These are phyloP conservation scores for Heliconius hewitsoni DNA, from an alignment of 1,140 invertebrate species.

Conservation along the genomic window DNA sequence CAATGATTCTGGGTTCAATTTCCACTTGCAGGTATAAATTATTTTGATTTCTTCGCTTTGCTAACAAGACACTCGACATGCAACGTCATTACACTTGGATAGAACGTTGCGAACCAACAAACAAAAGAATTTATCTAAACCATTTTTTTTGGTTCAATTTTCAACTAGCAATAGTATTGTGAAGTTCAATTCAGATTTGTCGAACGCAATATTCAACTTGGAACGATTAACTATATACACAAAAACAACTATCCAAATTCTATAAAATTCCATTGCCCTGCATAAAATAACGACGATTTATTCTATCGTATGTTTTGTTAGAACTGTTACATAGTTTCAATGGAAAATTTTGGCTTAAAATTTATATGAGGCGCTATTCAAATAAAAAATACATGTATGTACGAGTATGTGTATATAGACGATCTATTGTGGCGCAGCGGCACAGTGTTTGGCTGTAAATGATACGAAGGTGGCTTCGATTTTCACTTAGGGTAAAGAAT, in stretches of 20 bases:
- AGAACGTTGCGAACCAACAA: neutral
- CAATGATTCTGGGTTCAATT: neutral
- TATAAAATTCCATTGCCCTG: slow-evolving; percentile 10
- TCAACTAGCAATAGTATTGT: slow-evolving; percentile 4
- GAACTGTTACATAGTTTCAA: neutral
- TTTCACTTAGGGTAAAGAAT: too few species aligned
- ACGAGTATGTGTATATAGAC: neutral
- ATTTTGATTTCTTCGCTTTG: neutral
- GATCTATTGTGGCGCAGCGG: too few species aligned
- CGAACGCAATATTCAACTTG: neutral
- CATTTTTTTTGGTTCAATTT: neutral
- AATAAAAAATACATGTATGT: neutral
- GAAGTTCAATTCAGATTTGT: neutral
- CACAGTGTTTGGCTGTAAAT: too few species aligned
- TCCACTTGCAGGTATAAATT: neutral
- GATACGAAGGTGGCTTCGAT: too few species aligned
- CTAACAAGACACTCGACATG: too few species aligned
- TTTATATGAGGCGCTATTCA: neutral
- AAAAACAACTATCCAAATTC: neutral
- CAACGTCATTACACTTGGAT: neutral
- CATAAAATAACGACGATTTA: slow-evolving; percentile 9
- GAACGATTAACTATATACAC: neutral
- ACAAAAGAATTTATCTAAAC: neutral
- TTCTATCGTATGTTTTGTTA: neutral
- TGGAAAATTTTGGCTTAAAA: neutral